These are phyloP conservation scores for Heterodera carotae DNA, from an alignment of 1,140 invertebrate species.

Conservation along the genomic window DNA sequence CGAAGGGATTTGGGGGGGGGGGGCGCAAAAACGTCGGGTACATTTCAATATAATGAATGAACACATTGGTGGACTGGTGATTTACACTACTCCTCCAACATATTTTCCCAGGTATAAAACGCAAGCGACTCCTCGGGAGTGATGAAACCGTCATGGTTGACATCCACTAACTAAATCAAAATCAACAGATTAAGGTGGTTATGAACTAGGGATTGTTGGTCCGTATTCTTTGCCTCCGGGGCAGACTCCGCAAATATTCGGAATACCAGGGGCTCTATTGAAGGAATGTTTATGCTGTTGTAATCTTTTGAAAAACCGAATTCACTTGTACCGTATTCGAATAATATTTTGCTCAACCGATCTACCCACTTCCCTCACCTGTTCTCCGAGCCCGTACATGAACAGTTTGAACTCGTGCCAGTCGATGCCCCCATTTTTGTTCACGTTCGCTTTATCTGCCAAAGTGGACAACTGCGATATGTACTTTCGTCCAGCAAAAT, in stretches of 20 bases:
- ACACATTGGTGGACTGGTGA: too few species aligned
- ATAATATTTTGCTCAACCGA: background rate
- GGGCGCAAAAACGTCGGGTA: too few species aligned
- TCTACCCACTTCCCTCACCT: background rate
- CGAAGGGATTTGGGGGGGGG: too few species aligned
- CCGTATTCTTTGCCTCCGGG: too few species aligned
- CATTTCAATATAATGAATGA: too few species aligned
- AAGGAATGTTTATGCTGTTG: too few species aligned
- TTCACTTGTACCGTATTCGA: too few species aligned
- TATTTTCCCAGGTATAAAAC: background rate
- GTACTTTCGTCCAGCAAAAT: background rate
- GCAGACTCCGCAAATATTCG: too few species aligned
- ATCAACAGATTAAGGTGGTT: too few species aligned
- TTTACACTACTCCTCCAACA: background rate
- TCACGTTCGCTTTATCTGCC: background rate
- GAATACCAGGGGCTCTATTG: too few species aligned
- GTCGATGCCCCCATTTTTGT: background rate
- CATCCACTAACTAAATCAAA: background rate
- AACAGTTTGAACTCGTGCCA: constrained; percentile 1
- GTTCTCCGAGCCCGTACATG: background rate
- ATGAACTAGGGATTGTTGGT: too few species aligned
- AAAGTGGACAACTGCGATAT: background rate
- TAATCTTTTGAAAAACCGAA: too few species aligned
- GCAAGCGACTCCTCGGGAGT: background rate
- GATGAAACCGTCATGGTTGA: background rate